Percentiles rank a stretch among this genome's conserved stretches.
phyloP scores from a whole-genome alignment of 1,140 invertebrate species.

The Lepidurus packardi region DNA sequence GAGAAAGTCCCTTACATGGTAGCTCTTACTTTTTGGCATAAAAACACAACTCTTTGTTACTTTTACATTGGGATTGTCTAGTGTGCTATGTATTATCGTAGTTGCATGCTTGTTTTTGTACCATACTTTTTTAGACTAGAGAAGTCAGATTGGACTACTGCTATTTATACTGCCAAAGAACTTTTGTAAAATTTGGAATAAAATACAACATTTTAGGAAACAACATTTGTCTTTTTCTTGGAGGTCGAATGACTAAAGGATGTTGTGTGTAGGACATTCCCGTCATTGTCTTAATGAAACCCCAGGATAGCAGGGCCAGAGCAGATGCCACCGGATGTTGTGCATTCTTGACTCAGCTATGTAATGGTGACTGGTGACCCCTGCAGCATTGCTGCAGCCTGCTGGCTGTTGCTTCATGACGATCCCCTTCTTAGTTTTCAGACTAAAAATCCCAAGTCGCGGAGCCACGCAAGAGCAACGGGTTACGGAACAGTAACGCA shows the following conservation, averaged over 20 bases:
- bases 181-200: constrained; percentile 19
- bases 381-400: neutral
- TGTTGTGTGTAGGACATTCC: neutral
- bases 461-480: neutral
- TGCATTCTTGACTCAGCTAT: neutral
- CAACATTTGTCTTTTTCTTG: neutral
- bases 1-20: constrained; percentile 2
- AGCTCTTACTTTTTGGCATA: neutral
- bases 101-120: neutral
- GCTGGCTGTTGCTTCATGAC: neutral
- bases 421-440: neutral
- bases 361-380: neutral
- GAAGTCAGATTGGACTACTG: neutral
- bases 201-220: neutral
- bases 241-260: neutral
- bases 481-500: neutral
- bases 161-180: constrained; percentile 17
- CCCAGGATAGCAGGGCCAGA: neutral
- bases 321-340: constrained; percentile 20
- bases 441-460: neutral
- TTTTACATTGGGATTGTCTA: neutral
- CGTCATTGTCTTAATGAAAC: neutral
- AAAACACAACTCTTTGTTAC: neutral
- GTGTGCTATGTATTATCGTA: neutral
- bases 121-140: neutral